phyloP scores from a whole-genome alignment of 2,797 vertebrate genomes.

The Anisognathus igniventris region DNA sequence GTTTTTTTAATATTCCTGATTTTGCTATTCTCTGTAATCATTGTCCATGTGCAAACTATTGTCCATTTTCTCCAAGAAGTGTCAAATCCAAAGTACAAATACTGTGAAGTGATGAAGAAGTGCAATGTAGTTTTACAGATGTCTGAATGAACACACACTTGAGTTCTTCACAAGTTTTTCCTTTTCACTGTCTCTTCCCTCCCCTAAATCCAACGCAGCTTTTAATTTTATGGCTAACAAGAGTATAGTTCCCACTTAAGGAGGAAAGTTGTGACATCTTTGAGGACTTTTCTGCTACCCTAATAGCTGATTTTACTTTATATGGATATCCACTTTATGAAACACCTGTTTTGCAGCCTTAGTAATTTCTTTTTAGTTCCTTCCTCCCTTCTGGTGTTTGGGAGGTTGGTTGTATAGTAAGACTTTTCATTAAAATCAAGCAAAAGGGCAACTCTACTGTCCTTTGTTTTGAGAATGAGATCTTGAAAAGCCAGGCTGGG shows the following conservation, averaged over 20 bases:
- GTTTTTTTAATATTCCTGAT: not conserved
- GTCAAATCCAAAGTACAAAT: not conserved
- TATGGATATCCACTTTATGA: not conserved
- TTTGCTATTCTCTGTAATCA: not conserved
- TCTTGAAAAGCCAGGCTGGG: not conserved
- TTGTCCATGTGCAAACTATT: not conserved
- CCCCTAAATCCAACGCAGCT: not conserved
- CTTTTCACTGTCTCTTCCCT: not conserved
- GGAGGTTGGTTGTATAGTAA: not conserved
- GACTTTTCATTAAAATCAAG: not conserved
- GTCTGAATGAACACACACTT: not conserved
- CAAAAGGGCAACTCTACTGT: accelerated
- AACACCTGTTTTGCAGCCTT: not conserved
- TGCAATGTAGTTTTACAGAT: not conserved
- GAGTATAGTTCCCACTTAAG: not conserved
- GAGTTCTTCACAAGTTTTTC: not conserved
- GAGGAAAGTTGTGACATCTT: not conserved
- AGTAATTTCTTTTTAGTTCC: not conserved
- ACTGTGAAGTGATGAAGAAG: not conserved
- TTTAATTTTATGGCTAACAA: not conserved
- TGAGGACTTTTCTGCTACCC: not conserved
- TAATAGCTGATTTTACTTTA: not conserved
- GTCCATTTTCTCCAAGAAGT: not conserved
- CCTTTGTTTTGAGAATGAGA: not conserved
- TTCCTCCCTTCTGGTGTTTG: not conserved